Evolutionary conservation across 2,888 invertebrate species (phyloP), one percentile per base, ranked within the genome.

Genomic region (Parelbella ahira): DNA sequence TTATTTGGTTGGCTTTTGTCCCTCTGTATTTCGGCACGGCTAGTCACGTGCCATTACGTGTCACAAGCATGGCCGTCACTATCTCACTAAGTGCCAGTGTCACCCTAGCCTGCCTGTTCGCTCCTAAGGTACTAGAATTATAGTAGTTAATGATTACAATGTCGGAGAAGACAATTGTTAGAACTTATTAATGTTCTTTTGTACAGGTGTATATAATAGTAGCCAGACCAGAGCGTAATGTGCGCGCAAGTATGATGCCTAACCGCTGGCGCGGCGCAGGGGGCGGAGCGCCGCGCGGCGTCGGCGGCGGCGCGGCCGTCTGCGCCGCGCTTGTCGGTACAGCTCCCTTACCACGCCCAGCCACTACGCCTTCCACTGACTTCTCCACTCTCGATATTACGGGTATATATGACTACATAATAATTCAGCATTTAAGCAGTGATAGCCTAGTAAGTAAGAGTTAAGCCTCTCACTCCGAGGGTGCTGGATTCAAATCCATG

Each of bases 1-100:
- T 98, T 50, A 97, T 98, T 69, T 99, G 99, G 99, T 88, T 97
- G 53, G 99, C 99, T 9, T 99, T 99, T 81, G 96, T 99, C 43
- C 97, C 98, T 3, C 90, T 99, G 33, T 98, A 98, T 86, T 98
- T 98, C 76, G 97, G 97, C 50, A 98, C 97, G 1, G 97, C 94
- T 46, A 95, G 93, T 68, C 96, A 97, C 82, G 96, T 97, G 50
- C 94, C 96, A 5, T 89, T 98, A 46, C 90, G 98, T 47, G 95
- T 97, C 70, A 97, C 96, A 57, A 97, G 97, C 74, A 96, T 98
- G 95, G 96, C 97, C 39, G 95, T 97, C 63, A 97, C 97, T 55
- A 97, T 98, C 70, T 96, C 96, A 48, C 90, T 98, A 53, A 96
- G 96, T 58, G 97, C 97, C 50, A 96, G 96, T 55, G 97, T 98